These are phyloP conservation scores for Villa cingulata DNA, from an alignment of 2,888 invertebrate species.

Conservation along the genomic window DNA sequence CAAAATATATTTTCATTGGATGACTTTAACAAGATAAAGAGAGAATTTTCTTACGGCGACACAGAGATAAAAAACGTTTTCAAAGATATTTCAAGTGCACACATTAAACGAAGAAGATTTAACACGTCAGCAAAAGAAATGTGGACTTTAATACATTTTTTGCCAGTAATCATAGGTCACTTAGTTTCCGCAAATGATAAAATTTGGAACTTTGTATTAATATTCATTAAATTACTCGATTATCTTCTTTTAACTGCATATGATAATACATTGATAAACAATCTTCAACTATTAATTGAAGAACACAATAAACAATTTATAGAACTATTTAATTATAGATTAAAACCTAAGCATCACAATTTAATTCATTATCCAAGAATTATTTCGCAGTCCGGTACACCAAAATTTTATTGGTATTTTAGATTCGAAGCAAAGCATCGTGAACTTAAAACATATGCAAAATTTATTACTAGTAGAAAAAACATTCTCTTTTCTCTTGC, in stretches of 20 bases:
- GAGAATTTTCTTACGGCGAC: conserved; percentile 12
- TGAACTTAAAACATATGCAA: too few relatives aligned
- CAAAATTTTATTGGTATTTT: too few relatives aligned
- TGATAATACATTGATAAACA: not conserved
- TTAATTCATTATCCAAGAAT: too few relatives aligned
- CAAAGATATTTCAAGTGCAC: conserved; percentile 3
- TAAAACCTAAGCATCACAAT: conserved; percentile 5
- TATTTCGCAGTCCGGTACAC: too few relatives aligned
- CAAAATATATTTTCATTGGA: conserved; percentile 9
- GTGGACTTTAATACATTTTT: conserved; percentile 10
- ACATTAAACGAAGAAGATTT: conserved; percentile 7
- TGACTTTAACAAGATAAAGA: conserved; percentile 9
- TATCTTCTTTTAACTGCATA: conserved; percentile 4
- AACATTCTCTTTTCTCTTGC: too few relatives aligned
- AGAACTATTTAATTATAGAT: conserved; percentile 1
- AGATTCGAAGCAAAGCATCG: too few relatives aligned
- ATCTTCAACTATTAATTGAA: too few relatives aligned
- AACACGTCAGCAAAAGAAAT: conserved; percentile 12
- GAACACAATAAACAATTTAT: conserved; percentile 4
- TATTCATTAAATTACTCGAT: conserved; percentile 8
- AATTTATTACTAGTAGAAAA: too few relatives aligned
- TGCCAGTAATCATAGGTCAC: conserved; percentile 11
- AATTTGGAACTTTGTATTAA: conserved; percentile 9
- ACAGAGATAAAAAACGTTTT: conserved; percentile 11
- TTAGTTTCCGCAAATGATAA: conserved; percentile 10